Conservation (phyloP, 2,797 vertebrate genomes). For the Onychomys leucogaster region DNA sequence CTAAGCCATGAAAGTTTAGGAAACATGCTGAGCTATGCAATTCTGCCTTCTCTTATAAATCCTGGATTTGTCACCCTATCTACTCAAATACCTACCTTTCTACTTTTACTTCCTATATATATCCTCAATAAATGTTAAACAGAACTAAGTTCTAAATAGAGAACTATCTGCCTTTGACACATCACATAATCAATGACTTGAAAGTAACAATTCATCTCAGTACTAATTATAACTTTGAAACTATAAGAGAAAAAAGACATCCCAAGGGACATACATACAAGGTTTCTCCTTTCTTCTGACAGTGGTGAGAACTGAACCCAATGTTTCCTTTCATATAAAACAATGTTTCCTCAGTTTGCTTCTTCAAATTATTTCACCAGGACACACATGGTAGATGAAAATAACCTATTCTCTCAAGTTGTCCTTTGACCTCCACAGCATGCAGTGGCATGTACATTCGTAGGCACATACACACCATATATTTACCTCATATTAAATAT, state of each 20-base stretch:
- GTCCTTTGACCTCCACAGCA: background rate
- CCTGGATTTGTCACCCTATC: slow-evolving; percentile 13
- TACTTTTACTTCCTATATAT: background rate
- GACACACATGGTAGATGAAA: background rate
- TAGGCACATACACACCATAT: background rate
- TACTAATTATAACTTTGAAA: slow-evolving; percentile 43
- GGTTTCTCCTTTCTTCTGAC: slow-evolving; percentile 26
- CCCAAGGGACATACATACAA: background rate
- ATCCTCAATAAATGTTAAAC: slow-evolving; percentile 20
- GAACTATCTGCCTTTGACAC: background rate
- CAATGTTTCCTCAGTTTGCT: slow-evolving; percentile 49
- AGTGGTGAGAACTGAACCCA: background rate
- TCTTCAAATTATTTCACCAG: slow-evolving; percentile 27
- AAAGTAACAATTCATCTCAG: slow-evolving; percentile 23
- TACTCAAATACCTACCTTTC: background rate
- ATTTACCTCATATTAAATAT: background rate
- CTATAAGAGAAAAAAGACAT: slow-evolving; percentile 26
- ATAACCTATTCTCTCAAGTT: background rate
- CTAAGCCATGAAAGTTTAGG: background rate
- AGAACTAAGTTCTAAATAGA: slow-evolving; percentile 39
- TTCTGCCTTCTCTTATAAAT: slow-evolving; percentile 38
- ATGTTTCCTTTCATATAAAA: slow-evolving; percentile 25
- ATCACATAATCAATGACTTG: slow-evolving; percentile 27
- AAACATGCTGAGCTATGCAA: background rate
- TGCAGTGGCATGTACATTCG: background rate